These are phyloP conservation scores for Harmothoe impar DNA, from an alignment of 2,888 invertebrate genomes.

Conservation along the genomic window DNA sequence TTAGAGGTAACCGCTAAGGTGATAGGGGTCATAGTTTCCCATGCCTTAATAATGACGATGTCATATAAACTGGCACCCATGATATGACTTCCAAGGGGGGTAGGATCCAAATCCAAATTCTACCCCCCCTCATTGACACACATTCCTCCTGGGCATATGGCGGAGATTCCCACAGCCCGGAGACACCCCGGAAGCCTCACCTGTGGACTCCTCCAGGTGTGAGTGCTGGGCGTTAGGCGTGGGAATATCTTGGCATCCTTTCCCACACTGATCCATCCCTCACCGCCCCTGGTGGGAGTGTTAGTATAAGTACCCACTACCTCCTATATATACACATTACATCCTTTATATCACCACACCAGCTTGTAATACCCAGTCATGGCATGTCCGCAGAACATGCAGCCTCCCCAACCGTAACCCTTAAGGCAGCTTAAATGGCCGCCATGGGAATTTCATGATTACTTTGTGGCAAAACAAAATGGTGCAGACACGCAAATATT, in stretches of 20 bases:
- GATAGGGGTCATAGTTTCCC: too few species aligned
- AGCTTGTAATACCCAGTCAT: neutral
- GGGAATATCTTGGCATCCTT: neutral
- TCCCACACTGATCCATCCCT: constrained; percentile 15
- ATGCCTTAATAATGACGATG: too few species aligned
- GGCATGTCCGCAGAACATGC: neutral
- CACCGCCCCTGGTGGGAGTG: neutral
- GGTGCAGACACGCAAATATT: constrained; percentile 12
- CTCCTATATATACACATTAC: neutral
- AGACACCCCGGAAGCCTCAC: neutral
- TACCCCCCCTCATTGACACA: neutral
- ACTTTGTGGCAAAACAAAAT: neutral
- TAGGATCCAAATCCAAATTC: neutral
- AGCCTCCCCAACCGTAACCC: neutral
- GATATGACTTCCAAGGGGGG: too few species aligned
- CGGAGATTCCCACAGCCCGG: constrained; percentile 4
- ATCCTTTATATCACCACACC: too few species aligned
- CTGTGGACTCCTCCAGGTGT: constrained; percentile 1
- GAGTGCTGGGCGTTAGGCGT: neutral
- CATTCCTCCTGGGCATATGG: neutral
- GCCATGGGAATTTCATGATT: neutral
- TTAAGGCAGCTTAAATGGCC: neutral
- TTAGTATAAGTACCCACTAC: neutral
- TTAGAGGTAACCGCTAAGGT: too few species aligned
- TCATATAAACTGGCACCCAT: too few species aligned